Evolutionary conservation across 2,797 vertebrate species (phyloP).

Genomic region (Pogonophryne albipinna): DNA sequence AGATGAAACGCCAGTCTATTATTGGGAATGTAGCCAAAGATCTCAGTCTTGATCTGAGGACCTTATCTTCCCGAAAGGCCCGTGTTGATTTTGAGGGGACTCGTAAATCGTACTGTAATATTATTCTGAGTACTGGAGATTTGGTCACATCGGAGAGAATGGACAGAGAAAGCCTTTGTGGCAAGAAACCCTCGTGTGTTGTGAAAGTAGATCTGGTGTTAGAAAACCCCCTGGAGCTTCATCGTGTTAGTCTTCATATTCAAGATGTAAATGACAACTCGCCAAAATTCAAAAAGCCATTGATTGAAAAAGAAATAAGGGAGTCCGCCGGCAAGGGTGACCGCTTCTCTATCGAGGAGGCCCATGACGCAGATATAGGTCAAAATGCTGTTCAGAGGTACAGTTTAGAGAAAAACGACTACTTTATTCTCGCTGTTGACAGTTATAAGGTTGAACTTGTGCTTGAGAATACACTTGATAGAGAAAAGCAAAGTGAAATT

Average conservation of each 20-base stretch:
- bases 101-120: conserved; percentile 60
- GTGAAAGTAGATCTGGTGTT: conserved; percentile 77
- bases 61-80: conserved; percentile 48
- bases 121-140: conserved; percentile 72
- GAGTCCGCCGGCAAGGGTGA: conserved; percentile 66
- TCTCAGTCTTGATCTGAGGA: conserved; percentile 51
- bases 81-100: conserved; percentile 68
- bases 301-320: conserved; percentile 73
- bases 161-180: conserved; percentile 82
- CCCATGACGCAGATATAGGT: conserved; percentile 83
- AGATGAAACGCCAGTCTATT: no score
- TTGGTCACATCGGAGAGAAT: conserved; percentile 69
- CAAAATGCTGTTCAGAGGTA: conserved; percentile 70
- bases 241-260: conserved; percentile 76
- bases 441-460: conserved; percentile 46
- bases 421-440: conserved; percentile 44
- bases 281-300: conserved; percentile 66
- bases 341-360: conserved; percentile 76
- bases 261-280: conserved; percentile 84
- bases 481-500: conserved; percentile 31
- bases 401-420: conserved; percentile 44
- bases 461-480: conserved; percentile 46
- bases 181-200: conserved; percentile 62
- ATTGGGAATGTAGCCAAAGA: conserved; percentile 49
- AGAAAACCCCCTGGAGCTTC: conserved; percentile 82